phyloP scores from a whole-genome alignment of 2,888 invertebrate genomes.

The Synergus umbraculus region DNA sequence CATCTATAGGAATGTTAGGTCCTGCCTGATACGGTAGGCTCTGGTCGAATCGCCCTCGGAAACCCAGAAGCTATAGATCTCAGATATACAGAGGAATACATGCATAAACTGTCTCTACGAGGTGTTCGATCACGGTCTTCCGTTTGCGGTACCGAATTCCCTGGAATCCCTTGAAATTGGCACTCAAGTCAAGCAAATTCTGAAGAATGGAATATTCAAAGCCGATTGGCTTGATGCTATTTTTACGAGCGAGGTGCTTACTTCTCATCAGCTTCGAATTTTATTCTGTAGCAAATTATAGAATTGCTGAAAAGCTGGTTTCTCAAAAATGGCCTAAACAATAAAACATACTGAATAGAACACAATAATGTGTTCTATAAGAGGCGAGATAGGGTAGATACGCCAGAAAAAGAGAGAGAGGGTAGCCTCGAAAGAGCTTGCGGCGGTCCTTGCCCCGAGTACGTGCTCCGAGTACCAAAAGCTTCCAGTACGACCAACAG shows the following conservation, averaged over 20 bases:
- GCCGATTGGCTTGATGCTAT: slow-evolving; percentile 5
- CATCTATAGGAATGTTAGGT: slow-evolving; percentile 56
- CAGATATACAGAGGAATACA: slow-evolving; percentile 53
- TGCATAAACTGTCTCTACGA: slow-evolving; percentile 55
- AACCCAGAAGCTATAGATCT: slow-evolving; percentile 52
- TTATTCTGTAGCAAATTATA: no score
- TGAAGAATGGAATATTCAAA: slow-evolving; percentile 29
- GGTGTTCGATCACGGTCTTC: slow-evolving; percentile 57
- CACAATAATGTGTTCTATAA: slow-evolving; percentile 72
- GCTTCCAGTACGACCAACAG: slow-evolving; percentile 71
- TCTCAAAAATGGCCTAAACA: not conserved
- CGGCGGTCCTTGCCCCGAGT: slow-evolving; percentile 77
- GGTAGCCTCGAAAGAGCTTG: slow-evolving; percentile 70
- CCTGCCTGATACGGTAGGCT: slow-evolving; percentile 44
- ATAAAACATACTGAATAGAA: slow-evolving; percentile 52
- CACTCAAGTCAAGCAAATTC: slow-evolving; percentile 49
- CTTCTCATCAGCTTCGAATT: not conserved
- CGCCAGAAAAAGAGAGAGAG: slow-evolving; percentile 57
- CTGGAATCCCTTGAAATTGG: slow-evolving; percentile 55
- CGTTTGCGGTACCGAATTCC: slow-evolving; percentile 59
- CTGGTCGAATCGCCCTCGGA: slow-evolving; percentile 55
- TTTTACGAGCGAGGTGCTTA: not conserved
- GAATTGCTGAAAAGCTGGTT: not conserved
- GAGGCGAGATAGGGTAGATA: slow-evolving; percentile 55
- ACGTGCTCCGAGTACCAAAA: slow-evolving; percentile 76